phyloP scores from a whole-genome alignment of 2,797 vertebrate species.

The Pyrocephalus nanus region DNA sequence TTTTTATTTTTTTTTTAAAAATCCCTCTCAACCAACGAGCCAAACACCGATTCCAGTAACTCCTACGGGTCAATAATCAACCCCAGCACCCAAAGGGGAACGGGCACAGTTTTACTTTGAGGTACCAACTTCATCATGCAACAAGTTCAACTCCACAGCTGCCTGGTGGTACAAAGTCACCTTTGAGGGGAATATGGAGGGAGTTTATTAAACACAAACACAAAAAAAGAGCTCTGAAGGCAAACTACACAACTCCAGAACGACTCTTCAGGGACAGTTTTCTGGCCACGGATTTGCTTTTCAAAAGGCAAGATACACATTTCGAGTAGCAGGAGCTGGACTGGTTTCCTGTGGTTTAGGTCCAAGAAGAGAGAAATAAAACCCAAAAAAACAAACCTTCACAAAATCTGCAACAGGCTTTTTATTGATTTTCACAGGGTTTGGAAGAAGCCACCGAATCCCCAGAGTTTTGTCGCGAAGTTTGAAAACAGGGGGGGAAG shows the following conservation, averaged over 20 bases:
- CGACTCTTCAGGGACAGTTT: not conserved
- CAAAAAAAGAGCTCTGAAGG: not conserved
- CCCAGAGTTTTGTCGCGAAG: not conserved
- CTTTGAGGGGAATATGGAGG: not conserved
- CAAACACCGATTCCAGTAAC: not conserved
- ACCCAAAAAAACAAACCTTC: not conserved
- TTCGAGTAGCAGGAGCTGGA: not conserved
- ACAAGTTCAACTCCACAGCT: not conserved
- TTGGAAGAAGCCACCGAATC: not conserved
- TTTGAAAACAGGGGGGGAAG: not conserved
- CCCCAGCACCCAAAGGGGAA: not conserved
- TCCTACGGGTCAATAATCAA: not conserved
- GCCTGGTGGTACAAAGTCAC: not conserved
- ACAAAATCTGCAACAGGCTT: not conserved
- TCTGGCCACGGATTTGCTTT: not conserved
- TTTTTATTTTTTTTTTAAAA: not conserved
- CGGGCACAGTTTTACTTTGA: not conserved
- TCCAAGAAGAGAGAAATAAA: not conserved
- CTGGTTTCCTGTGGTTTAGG: not conserved
- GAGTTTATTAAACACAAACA: not conserved
- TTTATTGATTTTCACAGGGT: slow-evolving; percentile 24
- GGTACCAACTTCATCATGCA: not conserved
- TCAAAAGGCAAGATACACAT: not conserved
- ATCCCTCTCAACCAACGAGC: not conserved
- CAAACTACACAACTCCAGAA: not conserved